Evolutionary conservation across 2,797 vertebrate genomes (phyloP).

Genomic region (Girardinus metallicus): DNA sequence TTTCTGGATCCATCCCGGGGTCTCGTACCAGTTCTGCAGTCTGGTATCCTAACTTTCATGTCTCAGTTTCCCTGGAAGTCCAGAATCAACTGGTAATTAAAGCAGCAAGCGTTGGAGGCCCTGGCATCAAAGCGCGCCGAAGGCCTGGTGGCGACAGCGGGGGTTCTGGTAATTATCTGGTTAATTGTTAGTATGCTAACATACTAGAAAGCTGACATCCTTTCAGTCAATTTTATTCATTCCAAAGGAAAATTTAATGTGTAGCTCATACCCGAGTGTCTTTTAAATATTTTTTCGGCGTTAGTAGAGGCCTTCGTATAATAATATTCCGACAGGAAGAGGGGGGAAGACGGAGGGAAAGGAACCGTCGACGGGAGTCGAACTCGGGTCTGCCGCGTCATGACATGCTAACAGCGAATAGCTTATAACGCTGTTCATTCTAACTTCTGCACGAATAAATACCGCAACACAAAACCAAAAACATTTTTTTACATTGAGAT

Average conservation of each 20-base stretch:
- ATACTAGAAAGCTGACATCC: neutral
- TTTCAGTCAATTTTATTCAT: neutral
- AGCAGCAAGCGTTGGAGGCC: no score
- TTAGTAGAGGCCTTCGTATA: neutral
- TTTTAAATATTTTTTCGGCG: neutral
- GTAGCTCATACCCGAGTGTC: neutral
- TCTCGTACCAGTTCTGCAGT: neutral
- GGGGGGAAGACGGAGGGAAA: no score
- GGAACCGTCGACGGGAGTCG: no score
- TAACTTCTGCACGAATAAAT: neutral
- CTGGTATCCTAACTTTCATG: neutral
- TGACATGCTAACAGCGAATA: neutral
- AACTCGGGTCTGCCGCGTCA: neutral
- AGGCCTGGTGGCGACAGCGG: no score
- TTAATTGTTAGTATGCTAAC: neutral
- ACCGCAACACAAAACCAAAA: neutral
- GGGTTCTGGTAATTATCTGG: neutral
- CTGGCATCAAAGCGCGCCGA: no score
- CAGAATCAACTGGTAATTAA: neutral
- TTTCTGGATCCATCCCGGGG: neutral
- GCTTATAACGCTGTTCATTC: neutral
- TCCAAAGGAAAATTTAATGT: neutral
- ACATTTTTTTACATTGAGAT: neutral
- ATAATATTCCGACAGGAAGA: no score
- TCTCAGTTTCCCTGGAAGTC: neutral